Percentiles rank a stretch among this genome's conserved stretches.
phyloP scores from a whole-genome alignment of 2,797 vertebrate genomes.

The Acrossocheilus wenchowensis region DNA sequence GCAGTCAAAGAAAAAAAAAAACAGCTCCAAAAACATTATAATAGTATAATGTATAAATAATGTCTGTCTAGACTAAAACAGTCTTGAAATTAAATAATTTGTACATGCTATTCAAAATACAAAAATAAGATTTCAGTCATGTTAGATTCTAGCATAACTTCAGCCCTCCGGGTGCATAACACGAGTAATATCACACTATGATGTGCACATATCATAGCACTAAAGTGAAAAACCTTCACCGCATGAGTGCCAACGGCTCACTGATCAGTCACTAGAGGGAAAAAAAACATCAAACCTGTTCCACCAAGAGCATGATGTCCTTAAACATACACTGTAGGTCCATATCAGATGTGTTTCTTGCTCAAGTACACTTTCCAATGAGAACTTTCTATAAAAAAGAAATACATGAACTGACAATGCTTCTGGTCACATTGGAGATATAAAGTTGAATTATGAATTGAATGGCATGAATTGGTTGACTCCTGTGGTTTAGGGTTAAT shows the following conservation, averaged over 20 bases:
- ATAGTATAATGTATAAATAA: constrained; percentile 48
- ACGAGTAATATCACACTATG: constrained; percentile 41
- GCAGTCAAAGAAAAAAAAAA: constrained; percentile 34
- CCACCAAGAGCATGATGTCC: constrained; percentile 30
- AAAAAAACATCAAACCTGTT: background rate
- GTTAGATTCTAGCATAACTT: constrained; percentile 66
- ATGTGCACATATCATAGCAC: constrained; percentile 42
- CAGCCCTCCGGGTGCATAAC: constrained; percentile 51
- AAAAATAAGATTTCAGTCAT: constrained; percentile 67
- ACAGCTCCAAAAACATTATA: constrained; percentile 43
- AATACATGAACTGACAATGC: constrained; percentile 11
- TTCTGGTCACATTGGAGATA: background rate
- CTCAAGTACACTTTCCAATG: background rate
- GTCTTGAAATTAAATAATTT: constrained; percentile 68
- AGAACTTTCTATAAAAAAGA: constrained; percentile 2
- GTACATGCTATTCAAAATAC: constrained; percentile 56
- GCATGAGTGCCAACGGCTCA: constrained; percentile 18
- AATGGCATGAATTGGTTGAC: background rate
- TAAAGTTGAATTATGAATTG: background rate
- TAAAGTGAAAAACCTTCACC: constrained; percentile 33
- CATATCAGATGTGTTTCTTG: constrained; percentile 17
- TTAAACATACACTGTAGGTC: background rate
- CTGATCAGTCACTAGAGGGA: background rate
- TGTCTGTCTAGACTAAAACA: constrained; percentile 53
- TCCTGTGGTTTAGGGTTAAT: background rate